Base-by-base conservation (phyloP, 1,140 invertebrate genomes). In the Drosophila trapezifrons region DNA sequence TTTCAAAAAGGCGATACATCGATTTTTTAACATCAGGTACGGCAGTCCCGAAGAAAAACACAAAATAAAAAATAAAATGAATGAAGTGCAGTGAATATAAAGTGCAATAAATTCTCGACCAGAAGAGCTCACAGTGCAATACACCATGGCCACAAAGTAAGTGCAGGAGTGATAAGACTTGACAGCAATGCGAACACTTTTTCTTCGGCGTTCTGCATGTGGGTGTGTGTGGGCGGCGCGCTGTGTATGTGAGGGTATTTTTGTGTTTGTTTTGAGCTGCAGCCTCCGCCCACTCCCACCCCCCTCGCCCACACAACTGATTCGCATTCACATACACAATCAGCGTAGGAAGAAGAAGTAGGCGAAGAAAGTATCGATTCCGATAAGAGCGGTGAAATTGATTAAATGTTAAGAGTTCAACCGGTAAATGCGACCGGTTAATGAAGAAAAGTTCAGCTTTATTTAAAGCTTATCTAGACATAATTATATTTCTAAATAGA, bases 231-330 rank as follows among this genome's bases (percentile, higher is more conserved):
- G 55, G 75, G 74, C 74, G 75, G 75, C 62, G 56, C 55, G 55
- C 45, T 70, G 70, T 80, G 70, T 72, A 78, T 87, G 84, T 80
- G 67, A 35, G 80, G 83, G 79, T 77, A 89, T 86, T 86, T 81
- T 47, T 70, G 63, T 80, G 81, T 85, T 84, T 84, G 58, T 73
- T 84, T 80, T 84, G 73, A 77, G 65, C 81, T 77, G 73, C 77
- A 73, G 77, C 65, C 57, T 49, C 58, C 52, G 60, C 49, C 66
- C 60, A 20, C 66, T 32, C 29, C 42, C 60, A 4, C 43, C 57
- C 47, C 45, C 17, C 42, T 22, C 46, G 35, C 32, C 27, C n/a
- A 20, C 42, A 32, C 12, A 17, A 29, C 49, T 10, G n/a, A 20
- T 29, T 62, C 37, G 45, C 58, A 71, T 70, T 49, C 47, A 67